A percentile compares a stretch with the other conserved stretches of the same genome.
Conservation (phyloP, 2,888 invertebrate genomes). For the Ichneumoninae sp. region DNA sequence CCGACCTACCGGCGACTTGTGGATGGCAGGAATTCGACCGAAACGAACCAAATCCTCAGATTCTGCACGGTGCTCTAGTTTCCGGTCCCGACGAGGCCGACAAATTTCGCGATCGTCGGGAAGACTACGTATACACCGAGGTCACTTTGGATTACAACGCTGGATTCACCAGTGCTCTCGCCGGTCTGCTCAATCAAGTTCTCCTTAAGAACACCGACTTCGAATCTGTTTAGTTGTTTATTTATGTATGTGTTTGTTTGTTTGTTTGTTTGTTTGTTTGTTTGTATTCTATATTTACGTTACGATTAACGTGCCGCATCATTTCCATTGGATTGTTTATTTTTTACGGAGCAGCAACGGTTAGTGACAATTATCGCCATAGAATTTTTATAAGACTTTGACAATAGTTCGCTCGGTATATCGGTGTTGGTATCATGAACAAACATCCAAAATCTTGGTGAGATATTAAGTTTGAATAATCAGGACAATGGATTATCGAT, state of each 20-base stretch:
- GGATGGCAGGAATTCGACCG: constrained; percentile 84
- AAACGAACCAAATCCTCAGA: constrained; percentile 85
- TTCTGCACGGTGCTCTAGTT: constrained; percentile 86
- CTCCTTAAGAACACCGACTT: constrained; percentile 60
- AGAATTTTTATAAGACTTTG: constrained; percentile 9
- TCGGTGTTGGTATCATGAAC: neutral
- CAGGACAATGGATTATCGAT: neutral
- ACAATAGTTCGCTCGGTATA: constrained; percentile 5
- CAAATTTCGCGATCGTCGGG: constrained; percentile 85
- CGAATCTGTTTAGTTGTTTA: constrained; percentile 26
- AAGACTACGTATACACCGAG: constrained; percentile 86
- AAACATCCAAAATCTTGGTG: neutral
- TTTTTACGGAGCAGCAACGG: constrained; percentile 5
- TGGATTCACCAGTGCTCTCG: constrained; percentile 86
- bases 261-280: constrained; percentile 5
- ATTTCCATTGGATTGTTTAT: neutral
- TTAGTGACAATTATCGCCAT: constrained; percentile 25
- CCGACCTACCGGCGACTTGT: constrained; percentile 84
- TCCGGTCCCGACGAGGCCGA: constrained; percentile 86
- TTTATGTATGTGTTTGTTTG: constrained; percentile 19
- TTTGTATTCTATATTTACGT: constrained; percentile 8
- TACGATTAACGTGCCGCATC: constrained; percentile 1
- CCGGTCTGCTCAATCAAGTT: constrained; percentile 84
- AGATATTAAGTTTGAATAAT: neutral
- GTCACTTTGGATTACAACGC: constrained; percentile 86